These are phyloP conservation scores for Hirundichthys speculiger DNA, from an alignment of 2,113 vertebrate genomes.

Conservation along the genomic window DNA sequence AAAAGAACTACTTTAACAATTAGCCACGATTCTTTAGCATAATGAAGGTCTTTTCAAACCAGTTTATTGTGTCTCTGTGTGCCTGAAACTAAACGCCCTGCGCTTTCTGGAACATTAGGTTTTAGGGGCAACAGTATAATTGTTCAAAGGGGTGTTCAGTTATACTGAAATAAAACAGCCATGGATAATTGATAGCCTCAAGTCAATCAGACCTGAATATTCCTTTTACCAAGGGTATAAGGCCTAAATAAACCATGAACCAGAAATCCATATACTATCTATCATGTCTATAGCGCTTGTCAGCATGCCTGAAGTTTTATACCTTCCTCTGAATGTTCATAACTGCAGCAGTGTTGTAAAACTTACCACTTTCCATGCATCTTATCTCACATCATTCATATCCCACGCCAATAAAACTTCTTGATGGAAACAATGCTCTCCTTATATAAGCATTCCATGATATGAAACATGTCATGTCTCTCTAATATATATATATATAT, in stretches of 20 bases:
- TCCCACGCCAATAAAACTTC: background rate
- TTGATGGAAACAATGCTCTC: no score
- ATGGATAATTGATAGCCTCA: constrained; percentile 69
- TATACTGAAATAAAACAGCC: constrained; percentile 68
- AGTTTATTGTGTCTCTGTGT: constrained; percentile 2
- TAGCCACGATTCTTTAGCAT: background rate
- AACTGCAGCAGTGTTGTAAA: no score
- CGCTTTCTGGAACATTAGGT: constrained; percentile 53
- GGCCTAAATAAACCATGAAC: constrained; percentile 67
- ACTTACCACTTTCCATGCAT: no score
- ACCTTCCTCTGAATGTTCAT: background rate
- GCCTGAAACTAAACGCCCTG: constrained; percentile 42
- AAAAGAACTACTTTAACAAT: background rate
- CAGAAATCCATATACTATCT: constrained; percentile 50
- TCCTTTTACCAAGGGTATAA: constrained; percentile 64
- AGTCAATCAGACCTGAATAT: constrained; percentile 65
- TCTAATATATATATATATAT: no score
- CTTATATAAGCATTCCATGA: constrained; percentile 6
- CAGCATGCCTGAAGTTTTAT: constrained; percentile 9
- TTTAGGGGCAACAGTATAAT: constrained; percentile 48
- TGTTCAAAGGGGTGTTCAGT: constrained; percentile 57
- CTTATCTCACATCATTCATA: no score
- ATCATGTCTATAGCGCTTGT: constrained; percentile 24
- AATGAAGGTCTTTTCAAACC: constrained; percentile 26
- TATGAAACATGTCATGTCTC: constrained; percentile 8